Conservation (phyloP, 2,797 vertebrate species). For the Hydrolagus colliei region DNA sequence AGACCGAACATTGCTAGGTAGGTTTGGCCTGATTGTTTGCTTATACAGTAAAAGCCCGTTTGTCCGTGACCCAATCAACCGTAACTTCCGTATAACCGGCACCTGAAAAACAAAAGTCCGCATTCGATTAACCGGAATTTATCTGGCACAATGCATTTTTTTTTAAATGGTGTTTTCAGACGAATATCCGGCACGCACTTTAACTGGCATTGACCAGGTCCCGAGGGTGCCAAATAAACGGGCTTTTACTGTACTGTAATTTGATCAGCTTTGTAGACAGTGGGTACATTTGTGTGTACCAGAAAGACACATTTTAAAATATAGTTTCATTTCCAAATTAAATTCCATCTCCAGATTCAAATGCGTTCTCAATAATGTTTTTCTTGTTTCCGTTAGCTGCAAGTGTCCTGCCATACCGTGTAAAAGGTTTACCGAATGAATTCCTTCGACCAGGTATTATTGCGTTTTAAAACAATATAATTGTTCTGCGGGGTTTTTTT, state of each 20-base stretch:
- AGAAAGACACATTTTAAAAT: neutral
- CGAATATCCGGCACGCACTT: no score
- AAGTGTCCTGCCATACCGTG: conserved; percentile 51
- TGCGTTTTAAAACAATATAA: neutral
- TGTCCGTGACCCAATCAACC: no score
- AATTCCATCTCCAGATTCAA: neutral
- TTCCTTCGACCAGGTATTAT: conserved; percentile 57
- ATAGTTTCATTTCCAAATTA: neutral
- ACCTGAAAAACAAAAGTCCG: no score
- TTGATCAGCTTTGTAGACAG: neutral
- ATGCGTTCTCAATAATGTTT: conserved; percentile 21
- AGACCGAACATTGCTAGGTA: conserved; percentile 85
- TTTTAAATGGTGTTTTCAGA: no score
- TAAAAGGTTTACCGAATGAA: conserved; percentile 46
- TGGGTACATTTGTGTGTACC: neutral
- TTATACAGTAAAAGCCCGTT: no score
- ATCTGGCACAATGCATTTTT: no score
- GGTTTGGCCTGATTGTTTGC: conserved; percentile 34
- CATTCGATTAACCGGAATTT: no score
- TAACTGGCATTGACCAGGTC: no score
- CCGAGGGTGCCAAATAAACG: no score
- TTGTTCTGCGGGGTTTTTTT: neutral
- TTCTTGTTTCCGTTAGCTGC: conserved; percentile 45
- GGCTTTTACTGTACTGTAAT: no score
- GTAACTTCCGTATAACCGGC: no score